phyloP scores from a whole-genome alignment of 2,113 vertebrate genomes.

The Mesoclemmys tuberculata region DNA sequence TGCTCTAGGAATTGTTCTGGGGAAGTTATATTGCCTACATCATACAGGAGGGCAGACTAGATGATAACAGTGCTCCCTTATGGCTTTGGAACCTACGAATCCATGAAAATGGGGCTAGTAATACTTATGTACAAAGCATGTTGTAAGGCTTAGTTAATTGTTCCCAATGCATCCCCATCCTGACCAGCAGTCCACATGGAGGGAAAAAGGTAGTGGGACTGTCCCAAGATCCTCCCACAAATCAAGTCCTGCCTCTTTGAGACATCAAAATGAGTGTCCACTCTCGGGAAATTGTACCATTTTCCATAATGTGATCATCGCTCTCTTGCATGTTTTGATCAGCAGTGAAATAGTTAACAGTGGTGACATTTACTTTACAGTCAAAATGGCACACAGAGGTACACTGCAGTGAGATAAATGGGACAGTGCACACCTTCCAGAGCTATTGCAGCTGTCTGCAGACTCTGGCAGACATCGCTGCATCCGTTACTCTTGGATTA shows the following conservation, averaged over 20 bases:
- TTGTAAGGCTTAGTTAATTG: neutral
- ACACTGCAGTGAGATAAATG: slow-evolving; percentile 26
- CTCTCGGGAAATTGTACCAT: neutral
- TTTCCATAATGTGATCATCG: neutral
- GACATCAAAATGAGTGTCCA: rapidly evolving
- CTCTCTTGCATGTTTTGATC: neutral
- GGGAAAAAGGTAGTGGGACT: neutral
- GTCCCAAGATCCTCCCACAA: neutral
- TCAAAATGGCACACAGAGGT: slow-evolving; percentile 45
- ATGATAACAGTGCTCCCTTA: too few species aligned
- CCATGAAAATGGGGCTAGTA: too few species aligned
- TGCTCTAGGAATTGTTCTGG: too few species aligned
- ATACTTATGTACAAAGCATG: too few species aligned
- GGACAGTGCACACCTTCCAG: slow-evolving; percentile 54
- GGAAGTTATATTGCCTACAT: too few species aligned
- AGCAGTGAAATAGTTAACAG: neutral
- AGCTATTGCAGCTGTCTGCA: slow-evolving; percentile 52
- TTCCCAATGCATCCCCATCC: rapidly evolving
- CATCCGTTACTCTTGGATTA: neutral
- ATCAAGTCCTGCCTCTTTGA: neutral
- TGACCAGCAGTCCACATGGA: neutral
- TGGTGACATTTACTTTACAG: slow-evolving; percentile 46
- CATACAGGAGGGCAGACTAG: too few species aligned
- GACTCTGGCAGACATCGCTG: neutral
- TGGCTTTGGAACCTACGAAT: too few species aligned